Evolutionary conservation across 2,888 invertebrate genomes (phyloP).

Genomic region (Cecidostiba fungosa): DNA sequence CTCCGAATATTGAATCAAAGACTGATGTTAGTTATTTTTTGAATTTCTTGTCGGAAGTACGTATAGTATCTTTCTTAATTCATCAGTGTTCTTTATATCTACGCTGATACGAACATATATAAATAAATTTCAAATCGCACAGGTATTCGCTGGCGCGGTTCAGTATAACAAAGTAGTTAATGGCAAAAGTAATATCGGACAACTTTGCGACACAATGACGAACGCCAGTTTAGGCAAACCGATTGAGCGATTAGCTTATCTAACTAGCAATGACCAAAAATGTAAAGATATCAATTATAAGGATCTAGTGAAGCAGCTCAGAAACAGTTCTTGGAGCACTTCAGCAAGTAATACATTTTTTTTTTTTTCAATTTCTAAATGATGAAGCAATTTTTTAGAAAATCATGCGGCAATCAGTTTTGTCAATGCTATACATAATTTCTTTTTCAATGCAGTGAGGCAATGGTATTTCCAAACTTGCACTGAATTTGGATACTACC

Average conservation of each 20-base stretch:
- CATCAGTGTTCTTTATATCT: neutral
- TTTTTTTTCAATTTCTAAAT: neutral
- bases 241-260: conserved; percentile 68
- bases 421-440: neutral
- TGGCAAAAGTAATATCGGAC: conserved; percentile 64
- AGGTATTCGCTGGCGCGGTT: conserved; percentile 69
- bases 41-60: conserved; percentile 73
- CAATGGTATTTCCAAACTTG: conserved; percentile 93
- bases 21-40: conserved; percentile 79
- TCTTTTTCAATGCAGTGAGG: conserved; percentile 81
- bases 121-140: neutral
- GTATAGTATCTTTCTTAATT: conserved; percentile 24
- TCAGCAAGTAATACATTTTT: conserved; percentile 29
- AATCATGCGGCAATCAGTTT: neutral
- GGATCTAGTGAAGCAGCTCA: conserved; percentile 62
- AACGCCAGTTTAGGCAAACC: conserved; percentile 66
- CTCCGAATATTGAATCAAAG: conserved; percentile 68
- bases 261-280: neutral
- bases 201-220: conserved; percentile 69
- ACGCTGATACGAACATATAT: neutral
- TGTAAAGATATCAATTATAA: conserved; percentile 68
- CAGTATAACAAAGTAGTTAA: conserved; percentile 69
- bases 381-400: neutral
- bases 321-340: conserved; percentile 64
- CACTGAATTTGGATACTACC: conserved; percentile 92